Conservation (phyloP, 53 echinoderm and acorn worm genomes). For the Stichopus horrens region DNA sequence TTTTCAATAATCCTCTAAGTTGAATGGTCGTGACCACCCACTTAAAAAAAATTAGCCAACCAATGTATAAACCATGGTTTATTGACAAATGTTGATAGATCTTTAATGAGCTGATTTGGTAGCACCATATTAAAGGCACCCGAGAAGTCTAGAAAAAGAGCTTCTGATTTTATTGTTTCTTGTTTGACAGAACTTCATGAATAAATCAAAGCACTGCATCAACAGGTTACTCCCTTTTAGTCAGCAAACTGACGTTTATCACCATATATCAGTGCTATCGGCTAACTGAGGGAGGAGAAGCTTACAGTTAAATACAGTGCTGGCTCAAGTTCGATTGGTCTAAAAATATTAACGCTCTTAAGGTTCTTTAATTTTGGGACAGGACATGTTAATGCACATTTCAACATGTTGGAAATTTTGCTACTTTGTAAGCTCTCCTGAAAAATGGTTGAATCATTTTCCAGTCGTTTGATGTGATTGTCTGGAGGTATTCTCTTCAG, state of each 20-base stretch:
- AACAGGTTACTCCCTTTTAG: not conserved
- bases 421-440: not conserved
- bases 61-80: slow-evolving; percentile 6
- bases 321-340: slow-evolving; percentile 16
- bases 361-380: not conserved
- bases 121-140: not conserved
- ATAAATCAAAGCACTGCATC: not conserved
- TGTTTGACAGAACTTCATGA: not conserved
- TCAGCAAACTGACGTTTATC: slow-evolving; percentile 8
- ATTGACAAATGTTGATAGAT: not conserved
- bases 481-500: slow-evolving; percentile 8
- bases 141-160: not conserved
- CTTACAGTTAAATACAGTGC: slow-evolving; percentile 2
- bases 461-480: slow-evolving; percentile 6
- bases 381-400: not conserved
- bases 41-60: not conserved
- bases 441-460: slow-evolving; percentile 15
- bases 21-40: not conserved
- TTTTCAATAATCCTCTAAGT: not conserved
- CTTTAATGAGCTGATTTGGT: not conserved
- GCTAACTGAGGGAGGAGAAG: not conserved
- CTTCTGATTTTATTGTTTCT: not conserved
- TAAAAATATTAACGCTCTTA: not conserved
- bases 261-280: not conserved
- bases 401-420: not conserved